Evolutionary conservation across 2,888 invertebrate species (phyloP), one percentile per base, ranked within the genome.

Genomic region (Mesorhabditis spiculigera): DNA sequence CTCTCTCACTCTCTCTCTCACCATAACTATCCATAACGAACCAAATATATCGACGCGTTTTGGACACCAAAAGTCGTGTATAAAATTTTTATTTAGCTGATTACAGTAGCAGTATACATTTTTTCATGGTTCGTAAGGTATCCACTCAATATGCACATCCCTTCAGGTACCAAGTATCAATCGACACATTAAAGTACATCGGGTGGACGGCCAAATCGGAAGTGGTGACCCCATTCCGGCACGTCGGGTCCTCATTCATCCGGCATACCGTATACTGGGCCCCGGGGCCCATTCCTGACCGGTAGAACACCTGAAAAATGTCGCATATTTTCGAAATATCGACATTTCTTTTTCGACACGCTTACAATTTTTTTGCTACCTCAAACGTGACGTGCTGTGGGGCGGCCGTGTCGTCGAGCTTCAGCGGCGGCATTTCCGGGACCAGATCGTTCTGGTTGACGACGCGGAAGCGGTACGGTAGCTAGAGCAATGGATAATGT

Each of bases 171-270:
- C 58, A 50, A 50, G 58, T 13, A 10, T 50, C 58, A 3, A 50
- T 50, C 1, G 58, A n/a, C 10, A 50, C 58, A 50, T 10, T n/a
- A 50, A 50, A 50, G n/a, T 50, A 50, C 58, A n/a, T 13, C 10
- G 58, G 10, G n/a, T 50, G 58, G 10, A n/a, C 58, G 58, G 58
- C 8, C 10, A 50, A n/a, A 50, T 50, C n/a, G 10, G 58, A 10
- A n/a, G 10, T 50, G n/a, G 58, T 13, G n/a, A 50, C n/a, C 58
- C 10, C 8, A n/a, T 50, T 50, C 58, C 58, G 58, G n/a, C 58
- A 50, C 10, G 58, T 50, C n/a, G 58, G 58, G 58, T 50, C 58
- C n/a, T 50, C 58, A n/a, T 50, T 50, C 58, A 50, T 50, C n/a
- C n/a, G 58, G 58, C 58, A 50, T 13, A 50, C 58, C 10, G 58